Percentiles rank a stretch among this genome's conserved stretches.
Evolutionary conservation across 2,888 invertebrate species (phyloP).

Genomic region (Diarsia rubi): DNA sequence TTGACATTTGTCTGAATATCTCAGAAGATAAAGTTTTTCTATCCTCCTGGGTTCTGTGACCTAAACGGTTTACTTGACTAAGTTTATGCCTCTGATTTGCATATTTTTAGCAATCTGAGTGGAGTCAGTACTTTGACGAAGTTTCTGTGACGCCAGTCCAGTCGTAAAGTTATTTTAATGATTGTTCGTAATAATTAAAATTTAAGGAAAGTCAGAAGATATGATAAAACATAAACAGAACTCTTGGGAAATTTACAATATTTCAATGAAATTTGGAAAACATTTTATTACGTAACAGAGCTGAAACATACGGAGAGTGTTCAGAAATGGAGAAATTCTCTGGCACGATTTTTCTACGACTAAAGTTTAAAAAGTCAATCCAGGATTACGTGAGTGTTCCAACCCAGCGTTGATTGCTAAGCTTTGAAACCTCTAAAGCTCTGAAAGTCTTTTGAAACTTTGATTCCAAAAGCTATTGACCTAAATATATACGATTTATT

Average conservation of each 20-base stretch:
- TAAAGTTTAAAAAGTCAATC: not conserved
- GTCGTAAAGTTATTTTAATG: constrained; percentile 65
- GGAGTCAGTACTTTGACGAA: constrained; percentile 24
- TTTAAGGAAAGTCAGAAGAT: constrained; percentile 7
- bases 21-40: constrained; percentile 40
- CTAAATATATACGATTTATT: constrained; percentile 1
- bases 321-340: not conserved
- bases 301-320: not conserved
- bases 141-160: constrained; percentile 60
- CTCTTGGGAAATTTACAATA: not conserved
- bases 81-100: constrained; percentile 73
- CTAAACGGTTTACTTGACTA: constrained; percentile 65
- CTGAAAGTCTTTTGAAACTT: not conserved
- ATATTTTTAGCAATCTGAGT: constrained; percentile 66
- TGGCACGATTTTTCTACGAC: not conserved
- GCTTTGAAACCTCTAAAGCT: constrained; percentile 5
- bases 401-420: not conserved
- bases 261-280: not conserved
- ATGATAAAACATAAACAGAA: not conserved
- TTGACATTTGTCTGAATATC: constrained; percentile 33
- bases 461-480: constrained; percentile 10
- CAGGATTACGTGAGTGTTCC: not conserved
- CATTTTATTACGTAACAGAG: not conserved
- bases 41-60: constrained; percentile 60
- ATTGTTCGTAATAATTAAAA: constrained; percentile 42